These are phyloP conservation scores for Danaus melanippus DNA, from an alignment of 1,140 invertebrate species.

Conservation along the genomic window DNA sequence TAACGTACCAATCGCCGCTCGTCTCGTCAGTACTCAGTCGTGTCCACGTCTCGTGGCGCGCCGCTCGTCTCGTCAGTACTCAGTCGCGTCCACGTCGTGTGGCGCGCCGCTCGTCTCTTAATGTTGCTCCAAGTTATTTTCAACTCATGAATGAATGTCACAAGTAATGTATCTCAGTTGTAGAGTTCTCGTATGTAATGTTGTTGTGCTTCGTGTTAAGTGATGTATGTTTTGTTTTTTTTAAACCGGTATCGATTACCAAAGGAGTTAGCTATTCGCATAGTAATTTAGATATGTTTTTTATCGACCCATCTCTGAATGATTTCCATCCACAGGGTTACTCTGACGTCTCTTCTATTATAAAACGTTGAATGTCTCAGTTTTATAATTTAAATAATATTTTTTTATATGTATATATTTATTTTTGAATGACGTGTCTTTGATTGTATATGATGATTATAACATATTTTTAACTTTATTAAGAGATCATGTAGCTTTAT, in stretches of 20 bases:
- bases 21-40: too few relatives aligned
- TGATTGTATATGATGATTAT: slow-evolving; percentile 7
- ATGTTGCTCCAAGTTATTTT: background rate
- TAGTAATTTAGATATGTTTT: slow-evolving; percentile 57
- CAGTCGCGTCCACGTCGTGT: too few relatives aligned
- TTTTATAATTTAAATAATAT: slow-evolving; percentile 31
- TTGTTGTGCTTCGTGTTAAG: slow-evolving; percentile 43
- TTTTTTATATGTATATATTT: slow-evolving; percentile 40
- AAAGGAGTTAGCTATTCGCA: slow-evolving; percentile 64
- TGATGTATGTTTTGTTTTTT: slow-evolving; percentile 48
- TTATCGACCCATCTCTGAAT: slow-evolving; percentile 31
- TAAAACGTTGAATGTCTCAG: slow-evolving; percentile 9
- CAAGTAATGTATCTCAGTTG: slow-evolving; percentile 36
- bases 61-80: background rate
- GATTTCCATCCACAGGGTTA: slow-evolving; percentile 35
- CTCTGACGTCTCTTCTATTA: slow-evolving; percentile 23
- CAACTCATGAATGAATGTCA: slow-evolving; percentile 22
- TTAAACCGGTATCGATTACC: slow-evolving; percentile 67
- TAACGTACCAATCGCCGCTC: background rate
- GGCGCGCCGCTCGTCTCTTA: too few relatives aligned
- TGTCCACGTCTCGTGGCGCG: too few relatives aligned
- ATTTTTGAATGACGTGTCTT: slow-evolving; percentile 24
- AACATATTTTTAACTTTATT: slow-evolving; percentile 7
- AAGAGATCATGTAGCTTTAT: slow-evolving; percentile 24
- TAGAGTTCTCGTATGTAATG: slow-evolving; percentile 29